Conservation (phyloP, 2,888 invertebrate genomes). For the Cylindroiulus punctatus region DNA sequence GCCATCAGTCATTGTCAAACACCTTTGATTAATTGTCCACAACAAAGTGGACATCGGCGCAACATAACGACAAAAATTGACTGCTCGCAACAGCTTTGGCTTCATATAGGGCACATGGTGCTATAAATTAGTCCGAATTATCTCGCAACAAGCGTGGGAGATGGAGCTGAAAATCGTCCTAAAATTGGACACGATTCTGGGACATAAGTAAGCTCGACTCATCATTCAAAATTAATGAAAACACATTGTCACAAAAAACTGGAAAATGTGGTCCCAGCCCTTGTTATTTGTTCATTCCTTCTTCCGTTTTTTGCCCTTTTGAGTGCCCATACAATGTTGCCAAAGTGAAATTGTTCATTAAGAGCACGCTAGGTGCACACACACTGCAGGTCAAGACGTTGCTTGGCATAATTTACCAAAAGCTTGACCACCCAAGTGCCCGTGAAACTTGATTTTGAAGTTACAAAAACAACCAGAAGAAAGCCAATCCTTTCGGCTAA, state of each 20-base stretch:
- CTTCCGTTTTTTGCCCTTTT: background rate
- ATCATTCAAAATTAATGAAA: conserved; percentile 37
- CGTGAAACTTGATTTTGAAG: background rate
- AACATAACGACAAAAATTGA: conserved; percentile 42
- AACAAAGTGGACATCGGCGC: conserved; percentile 30
- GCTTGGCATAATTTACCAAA: background rate
- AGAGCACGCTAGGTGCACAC: background rate
- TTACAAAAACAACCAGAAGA: background rate
- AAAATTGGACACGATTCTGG: conserved; percentile 15
- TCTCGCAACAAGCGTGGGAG: conserved; percentile 37
- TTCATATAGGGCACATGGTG: background rate
- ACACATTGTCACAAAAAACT: conserved; percentile 8
- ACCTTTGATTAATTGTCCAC: conserved; percentile 52
- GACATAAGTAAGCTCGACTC: background rate
- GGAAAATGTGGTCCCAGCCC: background rate
- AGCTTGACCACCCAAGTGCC: conserved; percentile 21
- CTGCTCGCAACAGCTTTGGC: conserved; percentile 26
- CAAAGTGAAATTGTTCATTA: conserved; percentile 3
- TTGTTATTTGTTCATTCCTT: background rate
- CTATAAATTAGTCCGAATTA: conserved; percentile 37
- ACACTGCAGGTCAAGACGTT: background rate
- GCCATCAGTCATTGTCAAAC: conserved; percentile 53
- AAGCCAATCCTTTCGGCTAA: background rate
- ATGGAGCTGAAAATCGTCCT: conserved; percentile 20
- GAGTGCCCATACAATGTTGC: background rate